Evolutionary conservation across 1,140 invertebrate genomes (phyloP).

Genomic region (Patella vulgata): DNA sequence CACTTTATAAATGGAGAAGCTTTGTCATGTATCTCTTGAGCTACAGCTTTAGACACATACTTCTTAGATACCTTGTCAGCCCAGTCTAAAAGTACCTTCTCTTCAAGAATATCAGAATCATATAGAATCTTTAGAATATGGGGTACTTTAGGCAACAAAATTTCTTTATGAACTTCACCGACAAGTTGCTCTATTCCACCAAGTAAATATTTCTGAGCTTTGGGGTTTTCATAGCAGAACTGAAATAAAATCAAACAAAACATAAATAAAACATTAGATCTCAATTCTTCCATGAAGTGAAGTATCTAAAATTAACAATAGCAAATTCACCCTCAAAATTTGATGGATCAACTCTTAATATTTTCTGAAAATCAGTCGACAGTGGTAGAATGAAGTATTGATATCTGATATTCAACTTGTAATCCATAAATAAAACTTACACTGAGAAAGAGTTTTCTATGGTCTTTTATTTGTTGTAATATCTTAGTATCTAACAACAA

Average conservation of each 20-base stretch:
- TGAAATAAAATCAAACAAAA: conserved; percentile 69
- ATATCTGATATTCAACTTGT: too few species aligned
- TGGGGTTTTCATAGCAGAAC: conserved; percentile 88
- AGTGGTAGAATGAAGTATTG: too few species aligned
- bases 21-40: conserved; percentile 90
- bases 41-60: conserved; percentile 90
- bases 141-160: conserved; percentile 87
- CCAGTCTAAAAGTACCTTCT: conserved; percentile 74
- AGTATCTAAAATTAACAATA: too few species aligned
- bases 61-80: conserved; percentile 91
- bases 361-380: too few species aligned
- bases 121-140: conserved; percentile 94
- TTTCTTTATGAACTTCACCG: conserved; percentile 78
- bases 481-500: conserved; percentile 89
- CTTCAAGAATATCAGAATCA: conserved; percentile 93
- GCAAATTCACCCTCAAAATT: too few species aligned
- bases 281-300: not conserved
- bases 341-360: too few species aligned
- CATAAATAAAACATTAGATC: not conserved
- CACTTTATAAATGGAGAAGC: conserved; percentile 95
- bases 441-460: conserved; percentile 69
- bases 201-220: conserved; percentile 94
- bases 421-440: too few species aligned
- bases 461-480: conserved; percentile 75
- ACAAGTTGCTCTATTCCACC: conserved; percentile 95